Base-by-base conservation (phyloP, 2,888 invertebrate species). In the Drosophila lutescens region DNA sequence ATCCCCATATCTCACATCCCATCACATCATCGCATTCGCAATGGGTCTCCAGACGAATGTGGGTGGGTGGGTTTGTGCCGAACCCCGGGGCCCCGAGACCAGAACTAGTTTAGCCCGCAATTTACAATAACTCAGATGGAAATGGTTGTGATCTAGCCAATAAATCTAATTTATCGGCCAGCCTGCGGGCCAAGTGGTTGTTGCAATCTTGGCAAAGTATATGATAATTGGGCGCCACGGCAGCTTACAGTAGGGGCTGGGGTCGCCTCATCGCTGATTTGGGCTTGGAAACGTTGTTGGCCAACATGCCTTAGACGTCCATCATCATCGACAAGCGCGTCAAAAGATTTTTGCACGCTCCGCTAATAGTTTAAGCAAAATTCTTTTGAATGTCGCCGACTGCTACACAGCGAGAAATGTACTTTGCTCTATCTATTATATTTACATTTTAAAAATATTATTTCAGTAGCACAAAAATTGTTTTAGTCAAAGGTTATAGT, bases 91-190 rank as follows among this genome's bases (percentile, higher is more conserved):
- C 72, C 26, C 26, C 26, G 40, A 36, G 36, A 13, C 61, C 63
- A 68, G 82, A 75, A 72, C 86, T 74, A 81, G 78, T 81, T 80
- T 77, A 56, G 62, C 58, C 54, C 57, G 65, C 55, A 56, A 82
- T 79, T 78, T 56, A 61, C 62, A 76, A 67, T 76, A 73, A 69
- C 66, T 77, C 63, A 77, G 32, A 65, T 51, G 60, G 55, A 76
- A 79, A 68, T 76, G 69, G 61, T 71, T 77, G 66, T 68, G 56
- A 78, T 78, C 54, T 80, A 59, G 65, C 38, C 59, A 75, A 82
- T 85, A 82, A 85, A 82, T 83, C 77, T 65, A 75, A 65, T 77
- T 82, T 76, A 82, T 82, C 62, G 81, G 60, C 69, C 49, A 34
- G 54, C 55, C 50, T 36, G 50, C 59, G 43, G 54, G 46, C 63